Evolutionary conservation across 1,140 invertebrate genomes (phyloP), one percentile per base, ranked within the genome.

Genomic region (Pararge aegeria): DNA sequence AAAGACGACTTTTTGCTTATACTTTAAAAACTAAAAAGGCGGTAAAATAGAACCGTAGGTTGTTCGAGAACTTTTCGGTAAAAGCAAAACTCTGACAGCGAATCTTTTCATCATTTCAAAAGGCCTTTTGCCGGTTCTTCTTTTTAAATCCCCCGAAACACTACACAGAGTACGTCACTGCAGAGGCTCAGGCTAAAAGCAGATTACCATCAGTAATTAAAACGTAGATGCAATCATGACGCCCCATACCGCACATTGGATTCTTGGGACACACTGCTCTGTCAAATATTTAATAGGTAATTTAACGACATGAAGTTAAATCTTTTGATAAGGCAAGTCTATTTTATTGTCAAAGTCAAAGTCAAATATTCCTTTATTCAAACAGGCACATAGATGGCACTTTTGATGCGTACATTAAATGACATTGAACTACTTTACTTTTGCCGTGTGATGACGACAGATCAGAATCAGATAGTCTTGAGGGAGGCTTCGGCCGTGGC

Each of bases 181-280:
- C 68, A 64, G 58, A 61, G 52, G 63, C 66, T 62, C 61, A 56
- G 55, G 59, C 59, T 69, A 66, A 66, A 70, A 70, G 61, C 64
- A 70, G 64, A 70, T 70, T 70, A 70, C 64, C 68, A 70, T 67
- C 68, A 64, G 68, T 70, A 70, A 70, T 70, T 70, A 70, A 67
- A 70, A 59, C 55, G 61, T 57, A 64, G 62, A 62, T 64, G 58
- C 55, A 70, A 64, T 67, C 61, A 64, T 61, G 64, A 64, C 61
- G 59, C 68, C 51, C 29, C 20, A 44, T 18, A 53, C 50, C 15
- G 20, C 50, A 42, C 16, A 49, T 52, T 40, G 34, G 20, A 49
- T 34, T 62, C 55, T 53, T 46, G 19, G 20, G 49, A 57, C 54
- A 63, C 24, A 57, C 37, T 20, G 19, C 1, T 37, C 0, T 10